Conservation (phyloP, 1,140 invertebrate genomes). For the Leptinotarsa texana region DNA sequence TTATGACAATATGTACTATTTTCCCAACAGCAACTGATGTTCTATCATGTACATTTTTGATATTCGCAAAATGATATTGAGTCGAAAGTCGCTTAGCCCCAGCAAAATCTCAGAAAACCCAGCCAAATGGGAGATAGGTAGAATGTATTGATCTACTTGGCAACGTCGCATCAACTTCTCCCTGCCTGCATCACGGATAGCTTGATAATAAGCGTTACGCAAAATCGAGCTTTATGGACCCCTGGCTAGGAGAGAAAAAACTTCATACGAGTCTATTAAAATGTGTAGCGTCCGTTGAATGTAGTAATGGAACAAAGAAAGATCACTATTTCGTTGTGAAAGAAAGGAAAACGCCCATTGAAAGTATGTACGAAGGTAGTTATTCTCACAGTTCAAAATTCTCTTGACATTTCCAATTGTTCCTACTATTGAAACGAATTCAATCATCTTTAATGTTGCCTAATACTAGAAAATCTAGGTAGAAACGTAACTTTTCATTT, state of each 20-base stretch:
- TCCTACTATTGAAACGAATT: no score
- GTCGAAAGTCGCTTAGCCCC: neutral
- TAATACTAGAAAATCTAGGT: no score
- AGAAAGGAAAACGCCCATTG: no score
- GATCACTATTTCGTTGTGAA: no score
- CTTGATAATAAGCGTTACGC: neutral
- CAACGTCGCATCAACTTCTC: neutral
- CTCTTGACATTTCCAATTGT: no score
- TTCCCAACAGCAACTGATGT: no score
- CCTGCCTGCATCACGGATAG: neutral
- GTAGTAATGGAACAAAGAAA: neutral
- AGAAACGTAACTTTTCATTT: neutral
- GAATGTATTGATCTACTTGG: neutral
- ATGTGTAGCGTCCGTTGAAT: neutral
- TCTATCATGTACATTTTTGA: no score
- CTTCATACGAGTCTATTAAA: neutral
- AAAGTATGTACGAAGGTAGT: no score
- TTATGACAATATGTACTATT: no score
- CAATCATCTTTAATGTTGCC: no score
- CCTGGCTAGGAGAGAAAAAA: slow-evolving; percentile 3
- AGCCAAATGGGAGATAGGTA: neutral
- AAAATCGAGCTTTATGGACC: neutral
- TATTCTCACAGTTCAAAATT: no score
- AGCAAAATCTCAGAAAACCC: neutral
- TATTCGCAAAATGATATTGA: no score